A percentile compares a stretch with the other conserved stretches of the same genome.
These are phyloP conservation scores for Nansenia antarctica DNA, from an alignment of 2,113 vertebrate genomes.

Conservation along the genomic window DNA sequence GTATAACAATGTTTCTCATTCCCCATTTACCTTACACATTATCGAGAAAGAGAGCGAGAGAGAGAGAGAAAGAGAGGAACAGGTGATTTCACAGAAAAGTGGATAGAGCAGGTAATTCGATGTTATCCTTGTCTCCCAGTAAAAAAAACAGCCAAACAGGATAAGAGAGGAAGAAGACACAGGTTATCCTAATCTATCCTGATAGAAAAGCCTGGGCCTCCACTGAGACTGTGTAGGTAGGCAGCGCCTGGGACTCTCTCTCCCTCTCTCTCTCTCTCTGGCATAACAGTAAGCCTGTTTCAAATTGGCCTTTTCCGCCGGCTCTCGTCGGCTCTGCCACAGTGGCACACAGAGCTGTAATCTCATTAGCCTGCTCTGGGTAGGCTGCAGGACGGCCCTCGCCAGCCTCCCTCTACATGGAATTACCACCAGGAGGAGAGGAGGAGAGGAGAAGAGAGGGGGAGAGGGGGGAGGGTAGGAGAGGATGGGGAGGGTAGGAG, in stretches of 20 bases:
- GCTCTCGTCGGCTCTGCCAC: neutral
- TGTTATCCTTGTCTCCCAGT: conserved; percentile 34
- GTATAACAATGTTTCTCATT: neutral
- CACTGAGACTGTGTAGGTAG: no score
- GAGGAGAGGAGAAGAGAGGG: no score
- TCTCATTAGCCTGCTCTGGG: neutral
- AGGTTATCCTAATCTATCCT: conserved; percentile 15
- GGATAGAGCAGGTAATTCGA: conserved; percentile 27
- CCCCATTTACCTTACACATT: neutral
- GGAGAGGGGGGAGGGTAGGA: no score
- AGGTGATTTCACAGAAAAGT: conserved; percentile 25
- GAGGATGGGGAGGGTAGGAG: no score
- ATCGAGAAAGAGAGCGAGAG: conserved; percentile 11
- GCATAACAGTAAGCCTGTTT: conserved; percentile 1
- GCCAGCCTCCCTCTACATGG: neutral
- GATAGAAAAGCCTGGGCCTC: neutral
- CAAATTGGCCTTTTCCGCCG: neutral
- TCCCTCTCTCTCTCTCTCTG: neutral
- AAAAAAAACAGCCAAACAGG: conserved; percentile 14
- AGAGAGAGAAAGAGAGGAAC: neutral
- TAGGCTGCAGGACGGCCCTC: neutral
- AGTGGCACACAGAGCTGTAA: neutral
- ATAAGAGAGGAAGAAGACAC: conserved; percentile 32
- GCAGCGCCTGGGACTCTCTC: neutral
- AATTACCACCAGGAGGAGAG: neutral